Conservation (phyloP, 2,888 invertebrate species). For the Lithophane socia region DNA sequence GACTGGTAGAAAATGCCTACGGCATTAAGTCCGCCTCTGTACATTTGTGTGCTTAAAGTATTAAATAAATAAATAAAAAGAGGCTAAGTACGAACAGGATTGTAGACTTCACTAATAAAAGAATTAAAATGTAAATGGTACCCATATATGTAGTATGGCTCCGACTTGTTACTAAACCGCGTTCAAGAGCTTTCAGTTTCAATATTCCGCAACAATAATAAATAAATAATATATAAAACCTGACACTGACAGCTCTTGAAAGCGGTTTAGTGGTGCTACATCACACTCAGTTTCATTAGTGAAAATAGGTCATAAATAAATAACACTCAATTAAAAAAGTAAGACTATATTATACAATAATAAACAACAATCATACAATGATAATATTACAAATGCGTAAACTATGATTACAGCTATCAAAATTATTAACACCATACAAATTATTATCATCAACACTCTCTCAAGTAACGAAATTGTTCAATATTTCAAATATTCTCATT, state of each 20-base stretch:
- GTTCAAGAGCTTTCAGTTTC: background rate
- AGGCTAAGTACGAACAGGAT: background rate
- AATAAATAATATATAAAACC: no score
- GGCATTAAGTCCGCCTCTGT: no score
- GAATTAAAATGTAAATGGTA: background rate
- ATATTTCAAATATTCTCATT: slow-evolving; percentile 17
- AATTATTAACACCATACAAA: slow-evolving; percentile 39
- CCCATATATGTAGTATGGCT: background rate
- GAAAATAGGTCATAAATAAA: slow-evolving; percentile 18
- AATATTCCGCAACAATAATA: no score
- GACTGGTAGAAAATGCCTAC: no score
- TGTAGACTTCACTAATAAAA: background rate
- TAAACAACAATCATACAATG: slow-evolving; percentile 62
- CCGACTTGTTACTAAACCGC: background rate
- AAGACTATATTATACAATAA: slow-evolving; percentile 58
- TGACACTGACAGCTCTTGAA: no score
- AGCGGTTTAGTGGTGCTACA: no score
- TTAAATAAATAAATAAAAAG: no score
- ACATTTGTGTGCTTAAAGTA: no score
- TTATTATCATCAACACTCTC: slow-evolving; percentile 19
- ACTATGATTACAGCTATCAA: slow-evolving; percentile 50
- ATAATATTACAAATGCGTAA: slow-evolving; percentile 62
- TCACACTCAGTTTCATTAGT: background rate
- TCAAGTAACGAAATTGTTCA: slow-evolving; percentile 24
- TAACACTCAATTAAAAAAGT: slow-evolving; percentile 37